phyloP scores from a whole-genome alignment of 2,888 invertebrate genomes.

The Pachycephus smyrnensis region DNA sequence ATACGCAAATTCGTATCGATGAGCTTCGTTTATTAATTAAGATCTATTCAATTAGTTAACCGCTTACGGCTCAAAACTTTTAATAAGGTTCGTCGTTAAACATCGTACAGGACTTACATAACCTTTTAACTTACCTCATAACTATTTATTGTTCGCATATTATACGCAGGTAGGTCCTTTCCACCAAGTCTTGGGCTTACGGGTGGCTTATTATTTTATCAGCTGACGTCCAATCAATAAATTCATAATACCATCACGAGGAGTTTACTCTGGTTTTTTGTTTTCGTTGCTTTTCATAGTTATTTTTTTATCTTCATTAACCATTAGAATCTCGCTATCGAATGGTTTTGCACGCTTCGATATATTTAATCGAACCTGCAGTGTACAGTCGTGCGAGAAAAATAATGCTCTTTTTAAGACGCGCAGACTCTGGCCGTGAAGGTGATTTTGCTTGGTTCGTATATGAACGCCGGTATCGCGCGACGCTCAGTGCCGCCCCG shows the following conservation, averaged over 20 bases:
- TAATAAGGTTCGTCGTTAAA: not conserved
- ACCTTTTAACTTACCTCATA: not conserved
- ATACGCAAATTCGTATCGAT: not conserved
- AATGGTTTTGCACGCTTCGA: not conserved
- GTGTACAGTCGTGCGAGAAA: not conserved
- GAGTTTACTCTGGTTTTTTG: not conserved
- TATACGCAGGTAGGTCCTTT: not conserved
- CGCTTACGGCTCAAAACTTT: not conserved
- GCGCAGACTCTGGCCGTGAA: not conserved
- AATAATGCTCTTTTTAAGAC: not conserved
- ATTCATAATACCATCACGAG: not conserved
- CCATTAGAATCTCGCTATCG: not conserved
- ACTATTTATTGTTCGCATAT: not conserved
- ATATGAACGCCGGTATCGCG: conserved; percentile 14
- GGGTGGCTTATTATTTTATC: not conserved
- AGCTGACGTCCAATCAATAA: not conserved
- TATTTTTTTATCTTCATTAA: not conserved
- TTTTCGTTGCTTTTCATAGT: not conserved
- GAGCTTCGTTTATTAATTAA: not conserved
- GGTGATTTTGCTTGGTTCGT: not conserved
- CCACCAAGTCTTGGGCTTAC: not conserved
- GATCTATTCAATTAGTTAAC: not conserved
- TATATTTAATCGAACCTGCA: not conserved
- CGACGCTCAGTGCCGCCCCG: conserved; percentile 45
- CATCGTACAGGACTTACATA: not conserved